phyloP scores from a whole-genome alignment of 2,888 invertebrate species.

The Galerucella nymphaeae region DNA sequence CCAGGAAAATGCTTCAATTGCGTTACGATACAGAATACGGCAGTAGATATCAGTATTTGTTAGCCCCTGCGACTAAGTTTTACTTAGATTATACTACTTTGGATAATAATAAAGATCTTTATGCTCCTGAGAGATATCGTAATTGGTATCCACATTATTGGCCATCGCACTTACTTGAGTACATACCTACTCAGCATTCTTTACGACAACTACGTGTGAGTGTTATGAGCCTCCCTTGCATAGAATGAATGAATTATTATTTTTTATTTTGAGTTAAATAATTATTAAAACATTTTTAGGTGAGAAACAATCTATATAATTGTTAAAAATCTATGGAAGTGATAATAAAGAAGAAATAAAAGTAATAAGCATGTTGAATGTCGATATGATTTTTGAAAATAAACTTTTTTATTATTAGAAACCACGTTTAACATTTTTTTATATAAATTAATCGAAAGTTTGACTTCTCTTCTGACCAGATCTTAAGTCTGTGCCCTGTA shows the following conservation, averaged over 20 bases:
- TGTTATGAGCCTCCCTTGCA: slow-evolving; percentile 10
- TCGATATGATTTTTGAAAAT: background rate
- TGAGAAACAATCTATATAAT: slow-evolving; percentile 40
- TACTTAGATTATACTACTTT: slow-evolving; percentile 47
- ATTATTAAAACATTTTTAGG: slow-evolving; percentile 27
- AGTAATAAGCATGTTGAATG: background rate
- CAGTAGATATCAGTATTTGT: slow-evolving; percentile 46
- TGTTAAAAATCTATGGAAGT: slow-evolving; percentile 5
- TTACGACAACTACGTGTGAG: slow-evolving; percentile 45
- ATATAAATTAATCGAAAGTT: too few relatives aligned
- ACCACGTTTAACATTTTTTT: background rate
- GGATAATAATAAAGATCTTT: slow-evolving; percentile 46
- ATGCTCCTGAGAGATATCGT: slow-evolving; percentile 46
- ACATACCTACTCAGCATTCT: slow-evolving; percentile 46
- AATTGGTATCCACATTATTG: slow-evolving; percentile 52
- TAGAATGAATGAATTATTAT: too few relatives aligned
- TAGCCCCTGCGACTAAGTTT: slow-evolving; percentile 48
- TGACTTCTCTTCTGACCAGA: too few relatives aligned
- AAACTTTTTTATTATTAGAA: background rate
- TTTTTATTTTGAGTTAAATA: too few relatives aligned
- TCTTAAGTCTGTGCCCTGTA: too few relatives aligned
- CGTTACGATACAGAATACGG: slow-evolving; percentile 51
- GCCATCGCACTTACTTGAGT: slow-evolving; percentile 48
- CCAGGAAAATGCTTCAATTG: slow-evolving; percentile 46
- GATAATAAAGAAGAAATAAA: background rate